A percentile compares a stretch with the other conserved stretches of the same genome.
Conservation (phyloP, 92 coral and sea anemone genomes). For the Umimayanthus chanpuru region DNA sequence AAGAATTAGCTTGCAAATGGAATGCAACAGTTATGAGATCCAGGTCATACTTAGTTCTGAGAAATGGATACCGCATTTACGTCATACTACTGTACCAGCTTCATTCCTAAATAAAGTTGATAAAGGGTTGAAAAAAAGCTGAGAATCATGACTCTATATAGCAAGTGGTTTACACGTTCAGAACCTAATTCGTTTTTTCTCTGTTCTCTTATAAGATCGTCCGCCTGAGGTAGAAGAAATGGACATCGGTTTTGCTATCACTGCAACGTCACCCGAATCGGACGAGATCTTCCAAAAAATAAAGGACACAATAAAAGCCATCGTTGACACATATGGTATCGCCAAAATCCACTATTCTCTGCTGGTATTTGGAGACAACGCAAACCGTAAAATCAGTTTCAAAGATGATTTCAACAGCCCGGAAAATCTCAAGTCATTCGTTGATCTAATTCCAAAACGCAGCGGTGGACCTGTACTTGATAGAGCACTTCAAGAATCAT, state of each 20-base stretch:
- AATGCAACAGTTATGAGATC: no score
- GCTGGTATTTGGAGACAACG: conserved; percentile 49
- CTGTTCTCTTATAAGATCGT: conserved; percentile 25
- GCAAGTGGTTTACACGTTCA: background rate
- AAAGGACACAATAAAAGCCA: conserved; percentile 39
- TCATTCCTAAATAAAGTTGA: no score
- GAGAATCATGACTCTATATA: no score
- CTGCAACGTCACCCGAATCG: conserved; percentile 47
- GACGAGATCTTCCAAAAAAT: conserved; percentile 34
- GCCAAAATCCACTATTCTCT: conserved; percentile 42
- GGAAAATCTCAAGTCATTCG: conserved; percentile 36
- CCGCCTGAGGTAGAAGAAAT: conserved; percentile 21
- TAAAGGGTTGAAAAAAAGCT: no score
- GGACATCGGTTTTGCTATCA: conserved; percentile 61
- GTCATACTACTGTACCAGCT: background rate
- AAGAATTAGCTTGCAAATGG: background rate
- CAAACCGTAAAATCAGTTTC: conserved; percentile 36
- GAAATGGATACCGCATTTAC: background rate
- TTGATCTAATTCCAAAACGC: conserved; percentile 46
- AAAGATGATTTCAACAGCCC: conserved; percentile 43
- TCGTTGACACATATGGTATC: conserved; percentile 44
- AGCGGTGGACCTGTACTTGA: conserved; percentile 47
- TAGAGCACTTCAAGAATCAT: conserved; percentile 48
- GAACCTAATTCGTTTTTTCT: background rate
- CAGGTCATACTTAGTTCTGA: no score